These are phyloP conservation scores for Cryptophagus acutangulus DNA, from an alignment of 2,888 invertebrate genomes.

Conservation along the genomic window DNA sequence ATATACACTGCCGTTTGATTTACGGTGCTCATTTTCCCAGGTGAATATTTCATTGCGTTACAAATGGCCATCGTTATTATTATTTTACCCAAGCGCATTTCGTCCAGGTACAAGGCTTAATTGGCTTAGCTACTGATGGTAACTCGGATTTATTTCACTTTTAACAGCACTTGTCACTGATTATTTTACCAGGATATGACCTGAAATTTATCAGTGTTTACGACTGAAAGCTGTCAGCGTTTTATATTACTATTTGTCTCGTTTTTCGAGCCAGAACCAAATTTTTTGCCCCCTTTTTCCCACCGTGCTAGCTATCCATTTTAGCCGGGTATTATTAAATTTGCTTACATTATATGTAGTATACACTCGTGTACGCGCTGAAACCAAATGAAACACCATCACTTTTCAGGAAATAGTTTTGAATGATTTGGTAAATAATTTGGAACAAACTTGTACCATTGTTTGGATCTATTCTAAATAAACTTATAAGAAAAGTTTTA, in stretches of 20 bases:
- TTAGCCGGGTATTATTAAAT: too few species aligned
- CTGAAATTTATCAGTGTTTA: conserved; percentile 37
- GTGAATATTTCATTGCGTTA: conserved; percentile 43
- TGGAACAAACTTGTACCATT: too few species aligned
- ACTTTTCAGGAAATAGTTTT: too few species aligned
- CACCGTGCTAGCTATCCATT: too few species aligned
- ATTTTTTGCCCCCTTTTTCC: too few species aligned
- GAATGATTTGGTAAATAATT: too few species aligned
- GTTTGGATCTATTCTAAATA: too few species aligned
- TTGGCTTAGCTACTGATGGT: conserved; percentile 41
- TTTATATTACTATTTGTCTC: conserved; percentile 20
- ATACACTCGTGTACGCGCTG: too few species aligned
- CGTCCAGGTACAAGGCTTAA: conserved; percentile 38
- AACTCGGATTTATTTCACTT: conserved; percentile 41
- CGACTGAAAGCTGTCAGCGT: conserved; percentile 24
- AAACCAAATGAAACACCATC: too few species aligned
- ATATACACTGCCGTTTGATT: conserved; percentile 33
- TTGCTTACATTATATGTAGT: too few species aligned
- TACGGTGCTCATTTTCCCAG: conserved; percentile 34
- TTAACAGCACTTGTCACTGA: conserved; percentile 41
- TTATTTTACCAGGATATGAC: conserved; percentile 37
- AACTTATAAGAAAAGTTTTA: too few species aligned
- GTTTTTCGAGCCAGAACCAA: too few species aligned
- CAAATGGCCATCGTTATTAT: conserved; percentile 43
- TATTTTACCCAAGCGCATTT: conserved; percentile 38